phyloP scores from a whole-genome alignment of 2,797 vertebrate genomes.

The Silurus aristotelis region DNA sequence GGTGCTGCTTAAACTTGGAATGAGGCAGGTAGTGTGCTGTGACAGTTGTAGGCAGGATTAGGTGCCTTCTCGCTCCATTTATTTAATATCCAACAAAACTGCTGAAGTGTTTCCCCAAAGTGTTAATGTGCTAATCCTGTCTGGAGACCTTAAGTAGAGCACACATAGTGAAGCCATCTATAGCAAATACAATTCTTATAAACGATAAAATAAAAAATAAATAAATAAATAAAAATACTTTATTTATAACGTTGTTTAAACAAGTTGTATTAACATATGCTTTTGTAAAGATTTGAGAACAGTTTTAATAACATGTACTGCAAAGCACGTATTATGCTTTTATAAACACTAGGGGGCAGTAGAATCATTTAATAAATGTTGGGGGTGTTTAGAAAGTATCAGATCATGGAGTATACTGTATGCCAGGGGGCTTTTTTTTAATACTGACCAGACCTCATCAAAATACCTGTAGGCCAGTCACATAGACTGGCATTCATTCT shows the following conservation, averaged over 20 bases:
- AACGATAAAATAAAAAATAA: background rate
- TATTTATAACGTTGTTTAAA: background rate
- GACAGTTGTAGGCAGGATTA: slow-evolving; percentile 5
- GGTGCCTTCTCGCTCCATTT: slow-evolving; percentile 16
- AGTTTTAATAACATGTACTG: background rate
- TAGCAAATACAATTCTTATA: background rate
- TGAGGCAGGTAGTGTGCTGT: slow-evolving; percentile 7
- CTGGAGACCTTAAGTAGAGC: background rate
- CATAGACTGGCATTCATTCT: background rate
- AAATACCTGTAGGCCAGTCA: background rate
- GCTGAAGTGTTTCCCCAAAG: background rate
- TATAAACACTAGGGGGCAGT: slow-evolving; percentile 70
- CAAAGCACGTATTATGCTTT: background rate
- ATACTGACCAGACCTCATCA: background rate
- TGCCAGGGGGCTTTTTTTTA: background rate
- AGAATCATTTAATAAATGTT: slow-evolving; percentile 37
- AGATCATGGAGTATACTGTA: too few species aligned
- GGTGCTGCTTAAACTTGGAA: slow-evolving; percentile 22
- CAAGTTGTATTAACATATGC: background rate
- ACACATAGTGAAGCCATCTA: background rate
- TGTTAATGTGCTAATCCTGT: slow-evolving; percentile 17
- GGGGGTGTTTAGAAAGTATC: background rate
- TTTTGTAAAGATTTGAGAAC: background rate
- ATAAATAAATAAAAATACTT: background rate
- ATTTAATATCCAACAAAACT: slow-evolving; percentile 13